Evolutionary conservation across 2,888 invertebrate genomes (phyloP).

Genomic region (Calliscelio sp.): DNA sequence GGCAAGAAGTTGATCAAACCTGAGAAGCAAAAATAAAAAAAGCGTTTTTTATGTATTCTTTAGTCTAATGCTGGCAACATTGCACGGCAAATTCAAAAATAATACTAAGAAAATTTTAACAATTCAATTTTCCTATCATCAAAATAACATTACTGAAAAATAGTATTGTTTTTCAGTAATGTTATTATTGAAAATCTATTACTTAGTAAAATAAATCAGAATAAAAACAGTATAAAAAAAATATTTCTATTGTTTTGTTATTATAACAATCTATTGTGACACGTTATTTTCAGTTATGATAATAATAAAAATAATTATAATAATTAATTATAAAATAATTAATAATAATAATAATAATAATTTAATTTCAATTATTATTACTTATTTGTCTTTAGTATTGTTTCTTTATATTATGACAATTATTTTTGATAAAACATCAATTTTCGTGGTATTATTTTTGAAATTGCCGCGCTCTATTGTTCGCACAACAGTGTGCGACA

Average conservation of each 20-base stretch:
- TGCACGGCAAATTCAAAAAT: slow-evolving; percentile 29
- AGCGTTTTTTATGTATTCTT: slow-evolving; percentile 29
- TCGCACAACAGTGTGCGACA: slow-evolving; percentile 29
- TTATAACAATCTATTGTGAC: slow-evolving; percentile 27
- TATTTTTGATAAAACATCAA: slow-evolving; percentile 29
- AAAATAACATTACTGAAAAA: slow-evolving; percentile 29
- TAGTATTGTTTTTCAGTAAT: slow-evolving; percentile 29
- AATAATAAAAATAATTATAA: slow-evolving; percentile 29
- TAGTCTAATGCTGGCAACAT: slow-evolving; percentile 29
- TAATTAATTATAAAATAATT: slow-evolving; percentile 29
- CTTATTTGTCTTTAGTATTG: slow-evolving; percentile 29
- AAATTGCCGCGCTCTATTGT: slow-evolving; percentile 29
- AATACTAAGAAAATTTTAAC: slow-evolving; percentile 29
- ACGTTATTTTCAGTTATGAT: slow-evolving; percentile 29
- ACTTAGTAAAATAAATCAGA: slow-evolving; percentile 29
- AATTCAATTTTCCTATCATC: slow-evolving; percentile 29
- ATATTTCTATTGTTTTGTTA: slow-evolving; percentile 26
- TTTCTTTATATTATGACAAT: slow-evolving; percentile 29
- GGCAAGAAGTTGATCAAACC: slow-evolving; percentile 31
- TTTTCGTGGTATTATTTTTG: slow-evolving; percentile 25
- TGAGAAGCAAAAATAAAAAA: slow-evolving; percentile 27
- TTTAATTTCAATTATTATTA: slow-evolving; percentile 29
- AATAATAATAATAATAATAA: slow-evolving; percentile 29
- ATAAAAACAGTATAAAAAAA: slow-evolving; percentile 29
- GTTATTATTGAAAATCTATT: slow-evolving; percentile 29